Percentiles rank a stretch among this genome's conserved stretches.
phyloP scores from a whole-genome alignment of 2,888 invertebrate genomes.

The Tetramorium bicarinatum region DNA sequence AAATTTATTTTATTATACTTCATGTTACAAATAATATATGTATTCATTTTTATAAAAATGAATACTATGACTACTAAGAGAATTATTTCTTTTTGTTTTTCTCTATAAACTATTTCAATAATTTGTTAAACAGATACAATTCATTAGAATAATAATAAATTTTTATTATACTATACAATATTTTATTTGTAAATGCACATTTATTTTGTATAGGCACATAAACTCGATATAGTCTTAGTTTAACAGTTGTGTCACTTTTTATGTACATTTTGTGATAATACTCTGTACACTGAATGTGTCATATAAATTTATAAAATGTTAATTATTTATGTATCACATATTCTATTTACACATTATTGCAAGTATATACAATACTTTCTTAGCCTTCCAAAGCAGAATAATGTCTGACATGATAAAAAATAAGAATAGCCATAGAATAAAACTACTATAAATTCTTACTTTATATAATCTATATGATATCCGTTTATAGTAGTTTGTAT shows the following conservation, averaged over 20 bases:
- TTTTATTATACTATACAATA: background rate
- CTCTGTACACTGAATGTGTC: background rate
- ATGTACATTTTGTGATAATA: conserved; percentile 7
- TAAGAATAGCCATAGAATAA: background rate
- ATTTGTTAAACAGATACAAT: conserved; percentile 69
- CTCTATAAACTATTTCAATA: conserved; percentile 74
- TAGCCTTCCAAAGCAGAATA: background rate
- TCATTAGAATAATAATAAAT: conserved; percentile 12
- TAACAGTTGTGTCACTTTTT: background rate
- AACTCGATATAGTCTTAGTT: background rate
- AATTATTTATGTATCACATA: conserved; percentile 16
- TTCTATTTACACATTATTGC: conserved; percentile 45
- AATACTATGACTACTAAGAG: background rate
- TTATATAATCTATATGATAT: conserved; percentile 5
- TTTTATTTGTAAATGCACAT: conserved; percentile 48
- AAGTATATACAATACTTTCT: conserved; percentile 5
- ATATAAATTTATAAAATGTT: conserved; percentile 28
- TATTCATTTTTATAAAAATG: conserved; percentile 44
- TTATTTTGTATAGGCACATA: background rate
- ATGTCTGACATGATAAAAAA: conserved; percentile 1
- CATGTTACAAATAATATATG: conserved; percentile 23
- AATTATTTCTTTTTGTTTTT: conserved; percentile 18
- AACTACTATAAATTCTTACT: conserved; percentile 15
- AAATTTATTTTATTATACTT: conserved; percentile 12
- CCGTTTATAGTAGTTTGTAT: background rate